Conservation (phyloP, 2,797 vertebrate species). For the Halcyon chelicuti region DNA sequence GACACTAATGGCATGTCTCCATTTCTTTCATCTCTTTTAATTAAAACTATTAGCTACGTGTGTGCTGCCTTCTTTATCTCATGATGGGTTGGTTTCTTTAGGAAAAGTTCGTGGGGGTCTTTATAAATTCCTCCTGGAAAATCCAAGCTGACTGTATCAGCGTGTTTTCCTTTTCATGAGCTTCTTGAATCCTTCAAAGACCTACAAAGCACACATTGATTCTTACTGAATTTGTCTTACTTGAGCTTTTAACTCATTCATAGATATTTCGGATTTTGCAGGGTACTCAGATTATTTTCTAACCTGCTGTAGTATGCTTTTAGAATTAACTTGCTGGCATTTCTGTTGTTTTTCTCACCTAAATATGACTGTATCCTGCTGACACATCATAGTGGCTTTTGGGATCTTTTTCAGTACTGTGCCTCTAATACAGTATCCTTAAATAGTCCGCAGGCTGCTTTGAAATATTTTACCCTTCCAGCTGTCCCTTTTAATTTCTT, state of each 20-base stretch:
- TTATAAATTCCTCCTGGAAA: neutral
- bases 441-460: neutral
- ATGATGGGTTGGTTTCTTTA: neutral
- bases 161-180: neutral
- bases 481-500: neutral
- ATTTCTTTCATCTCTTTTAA: neutral
- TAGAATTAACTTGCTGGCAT: neutral
- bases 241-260: neutral
- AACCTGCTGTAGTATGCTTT: neutral
- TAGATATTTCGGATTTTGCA: neutral
- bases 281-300: neutral
- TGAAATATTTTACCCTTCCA: neutral
- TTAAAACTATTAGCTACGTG: neutral
- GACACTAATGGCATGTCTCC: neutral
- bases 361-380: neutral
- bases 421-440: neutral
- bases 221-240: neutral
- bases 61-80: neutral
- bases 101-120: neutral
- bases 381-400: neutral
- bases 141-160: neutral
- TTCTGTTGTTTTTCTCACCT: neutral
- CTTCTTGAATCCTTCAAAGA: neutral
- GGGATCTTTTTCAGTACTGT: neutral
- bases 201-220: neutral